Conservation (phyloP, 1,140 invertebrate species). For the Notospermus geniculatus region DNA sequence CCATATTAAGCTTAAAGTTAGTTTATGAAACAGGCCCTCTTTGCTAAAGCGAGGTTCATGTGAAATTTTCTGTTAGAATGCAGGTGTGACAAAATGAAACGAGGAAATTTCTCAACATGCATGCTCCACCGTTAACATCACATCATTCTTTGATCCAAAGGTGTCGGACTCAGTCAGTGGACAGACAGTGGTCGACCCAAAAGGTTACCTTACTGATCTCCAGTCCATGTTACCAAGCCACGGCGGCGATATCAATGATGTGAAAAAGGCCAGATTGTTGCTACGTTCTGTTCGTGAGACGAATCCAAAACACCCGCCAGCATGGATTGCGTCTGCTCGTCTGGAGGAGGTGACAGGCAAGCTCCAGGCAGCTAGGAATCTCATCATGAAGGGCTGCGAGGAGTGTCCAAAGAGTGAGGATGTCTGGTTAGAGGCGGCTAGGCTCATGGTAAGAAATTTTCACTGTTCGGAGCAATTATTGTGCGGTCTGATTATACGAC, state of each 20-base stretch:
- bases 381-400: conserved; percentile 91
- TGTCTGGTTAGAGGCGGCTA: conserved; percentile 95
- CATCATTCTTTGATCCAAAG: too few species aligned
- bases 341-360: conserved; percentile 99
- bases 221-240: conserved; percentile 99
- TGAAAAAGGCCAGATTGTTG: conserved; percentile 95
- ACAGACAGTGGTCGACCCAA: conserved; percentile 99
- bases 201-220: conserved; percentile 97
- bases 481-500: not conserved
- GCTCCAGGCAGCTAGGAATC: conserved; percentile 88
- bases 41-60: too few species aligned
- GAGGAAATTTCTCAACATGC: too few species aligned
- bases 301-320: conserved; percentile 98
- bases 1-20: too few species aligned
- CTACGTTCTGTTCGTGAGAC: conserved; percentile 97
- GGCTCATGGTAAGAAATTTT: conserved; percentile 71
- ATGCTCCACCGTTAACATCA: too few species aligned
- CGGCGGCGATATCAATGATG: conserved; percentile 98
- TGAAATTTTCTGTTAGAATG: too few species aligned
- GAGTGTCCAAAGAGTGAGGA: conserved; percentile 97
- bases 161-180: conserved; percentile 98
- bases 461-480: not conserved
- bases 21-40: too few species aligned
- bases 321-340: conserved; percentile 98
- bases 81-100: too few species aligned